phyloP scores from a whole-genome alignment of 2,888 invertebrate species.

The Pantelozetes paolii region DNA sequence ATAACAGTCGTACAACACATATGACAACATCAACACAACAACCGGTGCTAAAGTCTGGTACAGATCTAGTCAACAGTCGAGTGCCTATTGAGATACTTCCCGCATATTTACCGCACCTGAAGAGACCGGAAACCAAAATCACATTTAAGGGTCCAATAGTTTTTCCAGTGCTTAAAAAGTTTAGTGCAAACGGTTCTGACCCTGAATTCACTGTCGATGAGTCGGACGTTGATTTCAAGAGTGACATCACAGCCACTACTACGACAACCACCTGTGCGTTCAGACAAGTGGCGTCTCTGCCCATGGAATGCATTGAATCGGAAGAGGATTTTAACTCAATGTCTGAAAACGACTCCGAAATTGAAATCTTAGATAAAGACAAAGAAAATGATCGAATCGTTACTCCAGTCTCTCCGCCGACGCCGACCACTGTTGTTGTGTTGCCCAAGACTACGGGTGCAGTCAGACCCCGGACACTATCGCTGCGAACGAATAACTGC shows the following conservation, averaged over 20 bases:
- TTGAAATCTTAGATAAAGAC: background rate
- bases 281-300: constrained; percentile 34
- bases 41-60: constrained; percentile 8
- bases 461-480: background rate
- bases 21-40: constrained; percentile 26
- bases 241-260: background rate
- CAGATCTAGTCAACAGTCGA: constrained; percentile 15
- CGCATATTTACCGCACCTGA: constrained; percentile 41
- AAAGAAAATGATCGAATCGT: constrained; percentile 20
- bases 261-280: background rate
- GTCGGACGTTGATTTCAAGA: background rate
- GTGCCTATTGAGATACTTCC: constrained; percentile 41
- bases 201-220: constrained; percentile 38
- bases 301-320: background rate
- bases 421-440: background rate
- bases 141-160: constrained; percentile 42
- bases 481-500: constrained; percentile 52
- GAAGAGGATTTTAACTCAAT: background rate
- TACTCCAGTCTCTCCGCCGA: background rate
- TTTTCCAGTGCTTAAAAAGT: constrained; percentile 41
- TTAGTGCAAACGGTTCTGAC: constrained; percentile 3
- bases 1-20: background rate
- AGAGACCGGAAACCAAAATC: constrained; percentile 40
- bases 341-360: background rate
- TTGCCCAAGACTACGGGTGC: constrained; percentile 8